Base-by-base conservation (phyloP, 2,797 vertebrate genomes). In the Telmatherina bonti region DNA sequence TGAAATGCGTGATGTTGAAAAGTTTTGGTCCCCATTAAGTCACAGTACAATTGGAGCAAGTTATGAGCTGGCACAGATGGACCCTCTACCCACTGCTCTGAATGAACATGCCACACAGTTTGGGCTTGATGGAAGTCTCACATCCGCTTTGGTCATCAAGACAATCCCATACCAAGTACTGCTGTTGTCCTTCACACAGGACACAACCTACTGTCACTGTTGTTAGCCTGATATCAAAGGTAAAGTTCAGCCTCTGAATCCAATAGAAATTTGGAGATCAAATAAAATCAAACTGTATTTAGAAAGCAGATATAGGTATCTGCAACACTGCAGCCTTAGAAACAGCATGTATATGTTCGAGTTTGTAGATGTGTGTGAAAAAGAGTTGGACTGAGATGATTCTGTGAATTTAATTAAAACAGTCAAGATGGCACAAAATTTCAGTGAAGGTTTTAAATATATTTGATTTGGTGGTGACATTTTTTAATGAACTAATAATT, bases 71-170 rank as follows among this genome's bases (percentile, higher is more conserved):
- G 22, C 27, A 59, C 30, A 29, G 33, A 43, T 45, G 13, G 51
- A 61, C 54, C 55, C 36, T 58, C 52, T 26, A 38, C 53, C 62
- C 20, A 61, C 15, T 60, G 12, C 13, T 57, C 51, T 43, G 49
- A 27, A 26, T 41, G 16, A 24, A 49, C 36, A 45, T 58, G 41
- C 38, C 70, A 43, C 59, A 45, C 57, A 43, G 30, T 31, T 66
- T 13, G 61, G 36, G 45, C 55, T 64, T 67, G 33, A 20, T 35
- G 45, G 61, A 45, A 56, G 57, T 38, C 41, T 65, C 16, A 29
- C 12, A 27, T 26, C 22, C 13, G 13, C 24, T 52, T 4, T 11
- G 11, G 22, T 24, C 13, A 4, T 52, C 12, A 52, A 26, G 49
- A 15, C 12, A 27, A 26, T 26, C 24, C 5, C 12, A 13, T 52